A percentile compares a stretch with the other conserved stretches of the same genome.
Conservation (phyloP, 2,113 vertebrate genomes). For the Neolamprologus devosi region DNA sequence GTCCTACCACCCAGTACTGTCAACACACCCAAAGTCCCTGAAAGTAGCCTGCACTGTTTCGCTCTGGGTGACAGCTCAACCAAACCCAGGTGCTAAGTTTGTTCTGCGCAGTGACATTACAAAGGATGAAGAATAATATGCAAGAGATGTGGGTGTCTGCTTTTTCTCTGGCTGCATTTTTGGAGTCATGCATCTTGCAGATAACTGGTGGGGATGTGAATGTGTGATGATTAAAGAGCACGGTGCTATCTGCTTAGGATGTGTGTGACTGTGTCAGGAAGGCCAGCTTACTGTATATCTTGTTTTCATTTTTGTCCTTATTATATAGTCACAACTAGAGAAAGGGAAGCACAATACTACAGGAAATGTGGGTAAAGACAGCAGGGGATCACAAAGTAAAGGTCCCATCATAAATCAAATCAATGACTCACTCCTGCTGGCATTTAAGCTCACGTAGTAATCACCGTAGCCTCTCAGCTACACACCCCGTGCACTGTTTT, state of each 20-base stretch:
- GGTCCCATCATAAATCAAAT: not conserved
- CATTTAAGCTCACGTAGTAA: not conserved
- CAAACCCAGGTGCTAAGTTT: not conserved
- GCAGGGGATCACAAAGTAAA: not conserved
- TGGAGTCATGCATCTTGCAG: constrained; percentile 18
- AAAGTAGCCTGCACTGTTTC: not conserved
- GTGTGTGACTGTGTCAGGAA: not conserved
- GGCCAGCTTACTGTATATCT: not conserved
- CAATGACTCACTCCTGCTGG: not conserved
- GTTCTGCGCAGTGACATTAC: not conserved
- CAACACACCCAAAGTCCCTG: not conserved
- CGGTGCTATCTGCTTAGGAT: constrained; percentile 1
- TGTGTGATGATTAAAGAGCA: constrained; percentile 64
- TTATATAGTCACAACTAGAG: not conserved
- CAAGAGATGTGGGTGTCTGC: constrained; percentile 16
- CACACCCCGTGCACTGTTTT: not conserved
- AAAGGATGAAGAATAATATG: constrained; percentile 1
- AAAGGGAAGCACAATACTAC: not conserved
- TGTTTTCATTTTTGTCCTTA: not conserved
- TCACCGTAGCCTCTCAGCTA: not conserved
- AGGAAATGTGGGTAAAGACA: not conserved
- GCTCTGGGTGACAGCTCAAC: not conserved
- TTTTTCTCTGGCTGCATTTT: constrained; percentile 18
- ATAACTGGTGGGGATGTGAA: constrained; percentile 53
- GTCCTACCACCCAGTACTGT: constrained; percentile 18